Base-by-base conservation (phyloP, 2,888 invertebrate genomes). In the Hetaerina titia region DNA sequence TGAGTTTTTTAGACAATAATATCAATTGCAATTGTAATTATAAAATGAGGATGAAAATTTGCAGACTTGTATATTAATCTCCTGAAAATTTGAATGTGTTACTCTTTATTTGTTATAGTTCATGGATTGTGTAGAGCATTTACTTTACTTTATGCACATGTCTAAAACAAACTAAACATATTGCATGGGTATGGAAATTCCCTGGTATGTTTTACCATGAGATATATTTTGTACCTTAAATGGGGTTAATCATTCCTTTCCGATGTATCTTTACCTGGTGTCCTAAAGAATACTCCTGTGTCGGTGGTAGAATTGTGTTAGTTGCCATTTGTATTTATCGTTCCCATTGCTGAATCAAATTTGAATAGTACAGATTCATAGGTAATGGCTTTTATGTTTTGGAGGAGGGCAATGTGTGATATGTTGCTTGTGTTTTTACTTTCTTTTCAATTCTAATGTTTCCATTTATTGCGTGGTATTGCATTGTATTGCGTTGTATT, bases 371-470 rank as follows among this genome's bases (percentile, higher is more conserved):
- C 25, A 31, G 13, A 31, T 81, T 81, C 81, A 31, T 6, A 90
- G 88, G 63, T 60, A 19, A 90, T 69, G 22, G 94, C 22, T 90
- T 94, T 31, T 56, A 88, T 95, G 95, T 88, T 31, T 74, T 58
- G 90, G 58, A 60, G 87, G 31, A 63, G 81, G 90, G 56, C 58
- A 25, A 17, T 89, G 90, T 60, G 90, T 57, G 90, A 19, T 58
- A 56, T 17, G 22, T n/a, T 89, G 90, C n/a, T 89, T 89, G 22
- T 89, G 4, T 57, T 60, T 25, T 15, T 13, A 9, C 90, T 56
- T 4, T 9, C 56, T 58, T n/a, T 89, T 89, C 89, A 13, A 89
- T 92, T 81, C 22, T 94, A 15, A 4, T 31, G 81, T 31, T 31
- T 31, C 31, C 31, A 81, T 31, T 81, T 22, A 31, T 31, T 81